Conservation (phyloP, 2,113 vertebrate genomes). For the Mobula hypostoma region DNA sequence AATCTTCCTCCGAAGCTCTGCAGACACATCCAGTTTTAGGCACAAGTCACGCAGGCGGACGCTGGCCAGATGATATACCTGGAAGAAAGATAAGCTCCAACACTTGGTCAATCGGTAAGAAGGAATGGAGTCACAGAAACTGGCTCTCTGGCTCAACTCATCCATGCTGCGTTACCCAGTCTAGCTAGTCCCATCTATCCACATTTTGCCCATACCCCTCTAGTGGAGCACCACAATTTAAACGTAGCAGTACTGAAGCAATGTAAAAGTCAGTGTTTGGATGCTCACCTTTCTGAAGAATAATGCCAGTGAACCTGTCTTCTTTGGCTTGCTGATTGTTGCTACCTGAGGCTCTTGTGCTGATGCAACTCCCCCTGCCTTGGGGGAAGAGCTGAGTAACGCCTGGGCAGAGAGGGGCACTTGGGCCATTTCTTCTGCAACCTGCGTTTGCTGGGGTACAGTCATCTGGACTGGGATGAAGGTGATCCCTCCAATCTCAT, state of each 20-base stretch:
- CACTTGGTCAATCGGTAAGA: neutral
- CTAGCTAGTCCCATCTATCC: neutral
- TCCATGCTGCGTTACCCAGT: too few relatives aligned
- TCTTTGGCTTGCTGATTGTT: conserved; percentile 60
- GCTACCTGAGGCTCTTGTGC: conserved; percentile 47
- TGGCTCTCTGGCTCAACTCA: too few relatives aligned
- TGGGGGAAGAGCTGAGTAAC: conserved; percentile 61
- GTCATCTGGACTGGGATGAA: conserved; percentile 69
- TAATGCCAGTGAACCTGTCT: conserved; percentile 82
- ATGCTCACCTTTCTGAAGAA: conserved; percentile 87
- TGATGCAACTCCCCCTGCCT: conserved; percentile 42
- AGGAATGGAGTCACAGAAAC: neutral
- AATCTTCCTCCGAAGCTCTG: conserved; percentile 83
- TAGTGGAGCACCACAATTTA: neutral
- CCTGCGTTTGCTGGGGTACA: conserved; percentile 55
- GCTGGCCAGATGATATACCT: conserved; percentile 93
- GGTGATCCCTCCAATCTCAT: conserved; percentile 64
- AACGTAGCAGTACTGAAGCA: neutral
- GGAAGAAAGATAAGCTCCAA: conserved; percentile 27
- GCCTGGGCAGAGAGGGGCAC: conserved; percentile 61
- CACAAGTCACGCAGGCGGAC: conserved; percentile 88
- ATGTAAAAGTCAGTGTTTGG: too few relatives aligned
- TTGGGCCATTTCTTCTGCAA: conserved; percentile 44
- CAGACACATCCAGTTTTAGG: conserved; percentile 76
- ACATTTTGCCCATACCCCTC: too few relatives aligned